Conservation (phyloP, 2,888 invertebrate genomes). For the Luffia ferchaultella region DNA sequence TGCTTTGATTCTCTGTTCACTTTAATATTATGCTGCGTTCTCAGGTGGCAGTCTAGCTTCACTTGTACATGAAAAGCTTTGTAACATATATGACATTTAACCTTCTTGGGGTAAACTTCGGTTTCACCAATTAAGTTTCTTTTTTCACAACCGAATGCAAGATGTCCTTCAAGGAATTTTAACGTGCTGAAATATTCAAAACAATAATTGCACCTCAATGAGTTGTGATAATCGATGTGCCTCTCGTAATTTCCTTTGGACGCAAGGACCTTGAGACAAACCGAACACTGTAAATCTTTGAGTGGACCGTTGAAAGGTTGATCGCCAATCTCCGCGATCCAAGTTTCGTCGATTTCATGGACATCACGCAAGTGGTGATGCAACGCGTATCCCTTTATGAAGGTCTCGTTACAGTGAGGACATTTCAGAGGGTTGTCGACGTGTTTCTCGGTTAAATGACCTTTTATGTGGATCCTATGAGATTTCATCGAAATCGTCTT, state of each 20-base stretch:
- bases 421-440: conserved; percentile 47
- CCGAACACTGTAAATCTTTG: conserved; percentile 51
- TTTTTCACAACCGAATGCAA: conserved; percentile 51
- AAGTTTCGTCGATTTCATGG: conserved; percentile 46
- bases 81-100: conserved; percentile 54
- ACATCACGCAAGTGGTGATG: conserved; percentile 49
- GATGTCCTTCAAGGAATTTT: conserved; percentile 51
- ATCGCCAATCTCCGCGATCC: conserved; percentile 42
- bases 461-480: conserved; percentile 49
- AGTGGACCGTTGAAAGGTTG: conserved; percentile 31
- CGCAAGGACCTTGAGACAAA: conserved; percentile 51
- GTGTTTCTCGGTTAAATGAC: conserved; percentile 45
- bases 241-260: conserved; percentile 56
- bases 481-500: conserved; percentile 44
- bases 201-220: conserved; percentile 57
- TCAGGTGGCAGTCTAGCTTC: conserved; percentile 54
- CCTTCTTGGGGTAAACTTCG: conserved; percentile 42
- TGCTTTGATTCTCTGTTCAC: conserved; percentile 30
- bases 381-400: conserved; percentile 45
- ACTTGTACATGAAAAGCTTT: conserved; percentile 58
- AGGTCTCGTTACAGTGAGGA: conserved; percentile 42
- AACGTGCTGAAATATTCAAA: conserved; percentile 50
- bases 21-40: conserved; percentile 40
- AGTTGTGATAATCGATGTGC: conserved; percentile 58
- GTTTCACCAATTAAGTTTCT: conserved; percentile 48